Evolutionary conservation across 2,113 vertebrate genomes (phyloP), one percentile per base, ranked within the genome.

Genomic region (Syrrhaptes paradoxus): DNA sequence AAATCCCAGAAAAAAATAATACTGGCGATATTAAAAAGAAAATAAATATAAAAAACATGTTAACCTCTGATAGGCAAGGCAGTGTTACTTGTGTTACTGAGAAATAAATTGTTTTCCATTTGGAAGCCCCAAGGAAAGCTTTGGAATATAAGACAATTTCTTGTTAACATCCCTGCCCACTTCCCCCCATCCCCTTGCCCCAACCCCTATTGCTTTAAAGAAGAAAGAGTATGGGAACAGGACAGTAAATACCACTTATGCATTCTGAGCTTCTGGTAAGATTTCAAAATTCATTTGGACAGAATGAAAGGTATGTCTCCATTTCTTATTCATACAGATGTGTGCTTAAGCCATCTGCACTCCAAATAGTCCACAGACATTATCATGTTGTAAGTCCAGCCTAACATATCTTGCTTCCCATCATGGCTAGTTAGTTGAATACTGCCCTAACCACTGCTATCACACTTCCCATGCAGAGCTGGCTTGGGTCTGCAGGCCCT

Each of bases 111-210:
- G 2, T 29, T 79, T 83, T 72, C 41, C 11, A 3, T 66, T 73
- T 83, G n/a, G 31, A 59, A 80, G 6, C 7, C 21, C 25, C 18
- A 76, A 38, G 32, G 9, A 82, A 85, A 79, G 75, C 16, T 55
- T 32, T 48, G 41, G 34, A 90, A 61, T 73, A 46, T 68, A 72
- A 75, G 4, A 4, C 0, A 1, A 1, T 26, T 87, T 85, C 32
- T 85, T 45, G 11, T 54, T 74, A 73, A 28, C 6, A 34, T 8
- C 5, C 3, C 6, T 49, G 9, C 6, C 6, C 18, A 5, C 4
- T 2, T 3, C 20, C 1, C 6, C 3, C 4, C 38, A 10, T 11
- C 2, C 9, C 11, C 0, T 5, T 10, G 38, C 41, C 21, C 7
- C 19, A 43, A 41, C 41, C 41, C 41, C 41, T 41, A 11, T 71